Conservation (phyloP, 1,140 invertebrate genomes). For the Drosophila tani region DNA sequence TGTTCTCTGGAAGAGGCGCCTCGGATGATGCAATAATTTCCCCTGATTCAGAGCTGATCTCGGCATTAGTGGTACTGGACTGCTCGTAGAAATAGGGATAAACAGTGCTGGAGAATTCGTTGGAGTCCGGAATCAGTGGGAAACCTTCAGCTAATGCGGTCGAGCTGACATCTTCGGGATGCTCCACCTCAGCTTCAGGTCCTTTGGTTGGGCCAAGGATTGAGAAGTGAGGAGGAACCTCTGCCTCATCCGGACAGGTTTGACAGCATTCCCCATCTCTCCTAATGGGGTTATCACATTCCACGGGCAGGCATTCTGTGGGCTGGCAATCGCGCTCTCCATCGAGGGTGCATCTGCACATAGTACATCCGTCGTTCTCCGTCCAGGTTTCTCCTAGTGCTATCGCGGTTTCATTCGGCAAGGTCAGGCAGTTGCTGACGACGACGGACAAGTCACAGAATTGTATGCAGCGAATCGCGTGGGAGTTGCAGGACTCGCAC, state of each 20-base stretch:
- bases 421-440: conserved; percentile 33
- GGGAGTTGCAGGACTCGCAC: conserved; percentile 52
- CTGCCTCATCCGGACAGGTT: conserved; percentile 31
- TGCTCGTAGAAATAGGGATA: neutral
- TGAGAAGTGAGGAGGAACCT: neutral
- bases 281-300: conserved; percentile 45
- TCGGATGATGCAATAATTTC: neutral
- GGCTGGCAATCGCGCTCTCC: conserved; percentile 18
- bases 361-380: conserved; percentile 45
- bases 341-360: conserved; percentile 42
- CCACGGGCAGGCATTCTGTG: conserved; percentile 12
- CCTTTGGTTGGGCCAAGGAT: conserved; percentile 1
- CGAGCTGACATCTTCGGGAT: neutral
- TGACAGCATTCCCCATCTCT: conserved; percentile 56
- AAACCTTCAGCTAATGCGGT: neutral
- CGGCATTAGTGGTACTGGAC: neutral
- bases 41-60: neutral
- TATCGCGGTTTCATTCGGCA: conserved; percentile 3
- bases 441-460: neutral
- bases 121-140: neutral
- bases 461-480: conserved; percentile 4
- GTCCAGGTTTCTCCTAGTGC: conserved; percentile 40
- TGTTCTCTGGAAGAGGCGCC: conserved; percentile 1
- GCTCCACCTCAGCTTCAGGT: neutral
- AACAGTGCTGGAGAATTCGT: neutral